Evolutionary conservation across 1,140 invertebrate species (phyloP), one percentile per base, ranked within the genome.

Genomic region (Bombus huntii): DNA sequence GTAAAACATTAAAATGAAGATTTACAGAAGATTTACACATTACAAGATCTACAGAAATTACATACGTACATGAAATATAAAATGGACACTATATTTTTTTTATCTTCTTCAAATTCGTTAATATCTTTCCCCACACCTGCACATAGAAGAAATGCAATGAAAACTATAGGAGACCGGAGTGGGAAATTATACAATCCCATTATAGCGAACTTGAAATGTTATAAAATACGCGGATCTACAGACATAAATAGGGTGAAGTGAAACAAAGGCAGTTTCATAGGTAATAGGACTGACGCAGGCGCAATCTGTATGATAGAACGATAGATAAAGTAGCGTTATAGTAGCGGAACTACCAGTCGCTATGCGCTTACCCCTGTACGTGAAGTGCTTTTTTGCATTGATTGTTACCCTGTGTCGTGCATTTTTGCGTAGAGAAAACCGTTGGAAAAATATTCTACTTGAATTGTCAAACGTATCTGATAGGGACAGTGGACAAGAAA

Each of bases 281-380:
- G 78, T n/a, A 66, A 57, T 44, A 53, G 42, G 53, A 59, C 12
- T 31, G 73, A 91, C 90, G 90, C 90, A 89, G 78, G 89, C 88
- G 88, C 88, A 87, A 88, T 62, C 39, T 73, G 22, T 37, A 13
- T 65, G 82, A 90, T 88, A 90, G 57, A 57, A 85, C 53, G 70
- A 79, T 72, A 85, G 89, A 90, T 90, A 90, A 90, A 86, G 68
- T 74, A 53, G 57, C 62, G 88, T 91, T 75, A 72, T 86, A 8
- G 47, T 88, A 76, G 77, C 62, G 75, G 79, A 72, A 87, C 65
- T 83, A 73, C 72, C 89, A 89, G 90, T 89, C 85, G 88, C 89
- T 90, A 90, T 90, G 89, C 83, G 89, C 72, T 90, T 90, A 88
- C 71, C 71, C n/a, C 47, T 74, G 72, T 85, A 79, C 25, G 88